Percentiles rank a stretch among this genome's conserved stretches.
Conservation (phyloP, 2,797 vertebrate species). For the Leuciscus waleckii region DNA sequence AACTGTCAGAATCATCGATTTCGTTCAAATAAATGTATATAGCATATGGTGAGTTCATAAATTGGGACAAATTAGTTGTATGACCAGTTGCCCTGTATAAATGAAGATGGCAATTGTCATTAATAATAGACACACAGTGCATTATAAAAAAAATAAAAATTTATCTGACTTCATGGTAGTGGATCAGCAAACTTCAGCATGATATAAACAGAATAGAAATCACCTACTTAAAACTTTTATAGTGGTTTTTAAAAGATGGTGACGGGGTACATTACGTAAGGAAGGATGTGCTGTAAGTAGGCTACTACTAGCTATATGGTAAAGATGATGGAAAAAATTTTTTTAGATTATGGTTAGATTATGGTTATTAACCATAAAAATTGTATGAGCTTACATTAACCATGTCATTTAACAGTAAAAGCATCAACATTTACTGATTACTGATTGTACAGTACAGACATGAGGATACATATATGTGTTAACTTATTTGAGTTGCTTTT, state of each 20-base stretch:
- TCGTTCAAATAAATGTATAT: neutral
- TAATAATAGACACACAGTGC: neutral
- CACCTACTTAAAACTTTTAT: neutral
- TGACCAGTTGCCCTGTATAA: neutral
- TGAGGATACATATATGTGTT: neutral
- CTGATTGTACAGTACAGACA: neutral
- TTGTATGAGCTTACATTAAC: neutral
- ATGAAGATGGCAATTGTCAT: neutral
- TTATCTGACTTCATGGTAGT: neutral
- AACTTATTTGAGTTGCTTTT: neutral
- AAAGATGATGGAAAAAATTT: neutral
- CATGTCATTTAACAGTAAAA: neutral
- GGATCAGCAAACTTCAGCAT: neutral
- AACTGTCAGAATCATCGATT: neutral
- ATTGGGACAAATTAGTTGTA: neutral
- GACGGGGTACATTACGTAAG: neutral
- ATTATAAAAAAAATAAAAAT: neutral
- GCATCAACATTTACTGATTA: neutral
- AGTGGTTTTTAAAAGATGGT: neutral
- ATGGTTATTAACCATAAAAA: neutral
- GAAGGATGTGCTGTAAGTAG: neutral
- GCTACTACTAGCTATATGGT: neutral
- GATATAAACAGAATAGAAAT: neutral
- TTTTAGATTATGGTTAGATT: no score
- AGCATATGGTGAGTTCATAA: neutral